These are phyloP conservation scores for Hippasteria phrygiana DNA, from an alignment of 53 echinoderm and acorn worm species.

Conservation along the genomic window DNA sequence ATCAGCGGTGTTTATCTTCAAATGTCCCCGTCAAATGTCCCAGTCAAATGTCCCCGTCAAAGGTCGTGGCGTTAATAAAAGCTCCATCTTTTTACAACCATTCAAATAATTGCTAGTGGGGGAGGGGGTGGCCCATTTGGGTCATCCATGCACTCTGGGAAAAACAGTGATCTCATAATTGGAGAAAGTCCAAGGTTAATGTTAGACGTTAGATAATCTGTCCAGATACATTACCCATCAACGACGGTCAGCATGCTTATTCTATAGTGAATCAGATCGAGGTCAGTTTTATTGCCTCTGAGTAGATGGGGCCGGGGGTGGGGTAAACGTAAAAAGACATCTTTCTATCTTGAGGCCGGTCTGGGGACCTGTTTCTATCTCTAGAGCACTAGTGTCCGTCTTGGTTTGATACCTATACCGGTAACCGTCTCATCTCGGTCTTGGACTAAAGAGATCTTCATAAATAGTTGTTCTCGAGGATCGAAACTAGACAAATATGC, in stretches of 20 bases:
- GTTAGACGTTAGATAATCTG: background rate
- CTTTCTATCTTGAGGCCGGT: too few relatives aligned
- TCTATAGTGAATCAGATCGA: too few relatives aligned
- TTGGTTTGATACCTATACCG: too few relatives aligned
- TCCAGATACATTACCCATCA: background rate
- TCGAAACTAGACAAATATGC: too few relatives aligned
- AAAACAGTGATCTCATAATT: background rate
- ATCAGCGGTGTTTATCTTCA: background rate
- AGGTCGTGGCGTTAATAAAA: background rate
- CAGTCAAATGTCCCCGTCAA: background rate
- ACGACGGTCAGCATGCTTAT: background rate
- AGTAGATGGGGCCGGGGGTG: too few relatives aligned
- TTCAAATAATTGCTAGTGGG: constrained; percentile 30
- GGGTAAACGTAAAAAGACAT: too few relatives aligned
- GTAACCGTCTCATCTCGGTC: too few relatives aligned
- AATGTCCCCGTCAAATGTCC: background rate
- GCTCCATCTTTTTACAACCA: background rate
- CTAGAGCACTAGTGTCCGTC: too few relatives aligned
- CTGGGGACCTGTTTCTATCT: too few relatives aligned
- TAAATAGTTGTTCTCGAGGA: too few relatives aligned
- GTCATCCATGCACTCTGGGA: background rate
- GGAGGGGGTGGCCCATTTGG: background rate
- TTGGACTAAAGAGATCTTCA: too few relatives aligned
- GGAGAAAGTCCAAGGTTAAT: background rate
- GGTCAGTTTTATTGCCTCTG: too few relatives aligned